Evolutionary conservation across 1,140 invertebrate species (phyloP).

Genomic region (Arctopsyche grandis): DNA sequence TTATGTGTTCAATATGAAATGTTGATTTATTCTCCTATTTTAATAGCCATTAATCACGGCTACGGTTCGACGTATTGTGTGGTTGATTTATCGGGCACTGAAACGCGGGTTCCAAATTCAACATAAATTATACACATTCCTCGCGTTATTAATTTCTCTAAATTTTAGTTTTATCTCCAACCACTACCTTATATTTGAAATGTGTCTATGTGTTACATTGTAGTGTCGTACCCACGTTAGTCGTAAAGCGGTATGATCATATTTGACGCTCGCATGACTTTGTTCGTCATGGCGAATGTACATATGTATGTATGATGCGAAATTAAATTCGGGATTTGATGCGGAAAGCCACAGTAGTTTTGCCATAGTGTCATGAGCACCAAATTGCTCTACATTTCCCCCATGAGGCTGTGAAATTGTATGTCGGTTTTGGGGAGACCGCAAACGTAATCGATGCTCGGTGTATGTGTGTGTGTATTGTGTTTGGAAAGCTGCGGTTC

Average conservation of each 20-base stretch:
- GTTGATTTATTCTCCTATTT: slow-evolving; percentile 10
- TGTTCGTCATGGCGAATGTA: not conserved
- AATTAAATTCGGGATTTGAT: too few species aligned
- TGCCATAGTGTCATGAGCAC: too few species aligned
- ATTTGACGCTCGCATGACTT: not conserved
- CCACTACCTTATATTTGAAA: too few species aligned
- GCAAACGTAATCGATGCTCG: slow-evolving; percentile 1
- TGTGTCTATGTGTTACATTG: not conserved
- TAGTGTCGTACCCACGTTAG: too few species aligned
- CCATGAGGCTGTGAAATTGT: not conserved
- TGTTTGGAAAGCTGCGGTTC: slow-evolving; percentile 5
- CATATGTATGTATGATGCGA: not conserved
- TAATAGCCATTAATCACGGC: slow-evolving; percentile 8
- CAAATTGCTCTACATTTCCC: too few species aligned
- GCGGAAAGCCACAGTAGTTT: too few species aligned
- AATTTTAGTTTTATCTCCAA: not conserved
- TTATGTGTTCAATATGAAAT: not conserved
- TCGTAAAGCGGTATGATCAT: not conserved
- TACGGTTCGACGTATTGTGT: slow-evolving; percentile 8
- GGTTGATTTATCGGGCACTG: not conserved
- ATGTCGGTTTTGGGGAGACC: not conserved
- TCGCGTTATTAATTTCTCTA: not conserved
- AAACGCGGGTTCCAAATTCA: not conserved
- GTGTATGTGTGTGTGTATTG: not conserved
- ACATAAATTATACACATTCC: not conserved